These are phyloP conservation scores for Brachionus sp. DNA, from an alignment of 1,140 invertebrate species.

Conservation along the genomic window DNA sequence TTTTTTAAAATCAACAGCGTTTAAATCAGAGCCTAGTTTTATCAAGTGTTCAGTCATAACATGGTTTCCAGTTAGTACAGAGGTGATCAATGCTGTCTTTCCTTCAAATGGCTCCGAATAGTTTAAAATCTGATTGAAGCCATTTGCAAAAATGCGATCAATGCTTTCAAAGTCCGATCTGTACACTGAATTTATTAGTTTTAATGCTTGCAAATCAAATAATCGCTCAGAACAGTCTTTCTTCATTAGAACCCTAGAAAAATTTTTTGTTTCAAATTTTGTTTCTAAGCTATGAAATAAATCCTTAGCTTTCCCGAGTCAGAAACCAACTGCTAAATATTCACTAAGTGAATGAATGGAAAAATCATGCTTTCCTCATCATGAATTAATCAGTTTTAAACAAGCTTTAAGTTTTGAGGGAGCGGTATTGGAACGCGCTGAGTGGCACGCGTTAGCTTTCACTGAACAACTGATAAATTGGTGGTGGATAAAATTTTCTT, in stretches of 20 bases:
- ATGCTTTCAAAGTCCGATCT: background rate
- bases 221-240: background rate
- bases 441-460: background rate
- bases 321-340: background rate
- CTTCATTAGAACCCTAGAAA: background rate
- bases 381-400: background rate
- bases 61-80: background rate
- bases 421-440: background rate
- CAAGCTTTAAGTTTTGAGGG: background rate
- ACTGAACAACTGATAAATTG: background rate
- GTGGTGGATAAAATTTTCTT: background rate
- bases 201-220: background rate
- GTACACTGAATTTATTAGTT: background rate
- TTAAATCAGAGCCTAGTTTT: background rate
- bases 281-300: background rate
- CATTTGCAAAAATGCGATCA: background rate
- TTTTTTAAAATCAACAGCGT: background rate
- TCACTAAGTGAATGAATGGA: background rate
- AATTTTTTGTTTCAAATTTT: background rate
- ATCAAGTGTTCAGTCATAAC: background rate
- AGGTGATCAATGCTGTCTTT: conserved; percentile 4
- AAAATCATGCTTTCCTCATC: background rate
- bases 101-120: background rate
- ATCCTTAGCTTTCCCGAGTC: background rate
- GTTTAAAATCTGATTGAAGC: background rate